phyloP scores from a whole-genome alignment of 2,113 vertebrate species.

The Peromyscus leucopus region DNA sequence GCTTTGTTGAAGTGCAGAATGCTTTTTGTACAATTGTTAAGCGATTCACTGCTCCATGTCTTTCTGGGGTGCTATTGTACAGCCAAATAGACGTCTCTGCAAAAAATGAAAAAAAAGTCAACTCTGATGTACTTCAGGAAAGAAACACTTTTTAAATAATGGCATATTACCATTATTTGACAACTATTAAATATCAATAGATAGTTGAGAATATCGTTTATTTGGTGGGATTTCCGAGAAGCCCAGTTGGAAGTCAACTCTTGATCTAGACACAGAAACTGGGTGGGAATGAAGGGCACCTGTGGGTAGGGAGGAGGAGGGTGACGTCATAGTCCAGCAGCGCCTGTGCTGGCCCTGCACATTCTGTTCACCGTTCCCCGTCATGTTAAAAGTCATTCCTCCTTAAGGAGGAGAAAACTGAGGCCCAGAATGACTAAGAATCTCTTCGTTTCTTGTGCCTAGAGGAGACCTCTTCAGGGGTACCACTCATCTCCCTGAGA shows the following conservation, averaged over 20 bases:
- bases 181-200: conserved; percentile 57
- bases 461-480: not conserved
- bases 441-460: not conserved
- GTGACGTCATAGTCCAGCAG: not conserved
- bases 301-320: not conserved
- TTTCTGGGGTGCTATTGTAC: conserved; percentile 19
- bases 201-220: conserved; percentile 1
- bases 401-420: not conserved
- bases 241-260: not conserved
- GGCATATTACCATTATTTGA: conserved; percentile 39
- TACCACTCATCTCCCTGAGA: not conserved
- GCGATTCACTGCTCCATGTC: conserved; percentile 24
- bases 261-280: not conserved
- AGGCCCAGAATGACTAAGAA: not conserved
- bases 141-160: conserved; percentile 28
- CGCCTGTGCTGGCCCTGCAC: not conserved
- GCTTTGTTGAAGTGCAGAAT: conserved; percentile 12
- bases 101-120: conserved; percentile 45
- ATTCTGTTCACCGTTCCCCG: not conserved
- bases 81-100: conserved; percentile 40
- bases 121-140: conserved; percentile 40
- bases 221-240: conserved; percentile 37
- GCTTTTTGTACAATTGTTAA: conserved; percentile 45
- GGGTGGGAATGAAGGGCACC: not conserved
- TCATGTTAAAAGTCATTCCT: not conserved